Evolutionary conservation across 2,797 vertebrate genomes (phyloP), one percentile per base, ranked within the genome.

Genomic region (Helicolenus hilgendorfi): DNA sequence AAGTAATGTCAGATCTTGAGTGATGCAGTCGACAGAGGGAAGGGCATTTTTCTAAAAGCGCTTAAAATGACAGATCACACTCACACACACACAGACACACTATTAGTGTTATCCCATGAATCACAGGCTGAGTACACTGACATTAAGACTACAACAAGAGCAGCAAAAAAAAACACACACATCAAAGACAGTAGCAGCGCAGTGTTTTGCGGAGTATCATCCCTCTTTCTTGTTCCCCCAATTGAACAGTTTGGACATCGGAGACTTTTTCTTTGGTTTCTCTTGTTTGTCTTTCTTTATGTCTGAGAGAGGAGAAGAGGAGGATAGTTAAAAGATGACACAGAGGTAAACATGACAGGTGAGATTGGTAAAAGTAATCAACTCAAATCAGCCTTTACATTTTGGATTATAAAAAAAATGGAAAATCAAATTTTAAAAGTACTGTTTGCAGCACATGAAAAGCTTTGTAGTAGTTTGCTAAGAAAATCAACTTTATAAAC

Each of bases 271-370:
- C 94, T 97, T 97, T 6, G 74, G 58, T 86, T 97, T 97, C 2
- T 96, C 95, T 78, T 97, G 58, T 86, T 97, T 97, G 2, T 96
- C 95, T 78, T 97, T 97, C 91, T 97, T 97, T 3, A 96, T 8
- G 78, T 93, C 97, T 98, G 88, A 45, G 35, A 63, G 64, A 55
- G 7, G 24, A 41, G 10, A 49, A 62, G 29, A 27, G 24, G 22
- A 14, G 14, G 29, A 13, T 14, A 18, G 53, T 63, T 14, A 29
- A 7, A 27, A 58, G 49, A 65, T 20, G 26, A 49, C 10, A 73
- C 35, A 26, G 38, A 72, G n/a, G 41, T 20, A 10, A 55, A 63
- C 29, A 29, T 11, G 18, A 55, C 68, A 38, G 8, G 24, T 79
- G 67, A 63, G 22, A 36, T 3, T 22, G 7, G 18, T 2, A n/a